Conservation (phyloP, 2,113 vertebrate species). For the Chloebia gouldiae region DNA sequence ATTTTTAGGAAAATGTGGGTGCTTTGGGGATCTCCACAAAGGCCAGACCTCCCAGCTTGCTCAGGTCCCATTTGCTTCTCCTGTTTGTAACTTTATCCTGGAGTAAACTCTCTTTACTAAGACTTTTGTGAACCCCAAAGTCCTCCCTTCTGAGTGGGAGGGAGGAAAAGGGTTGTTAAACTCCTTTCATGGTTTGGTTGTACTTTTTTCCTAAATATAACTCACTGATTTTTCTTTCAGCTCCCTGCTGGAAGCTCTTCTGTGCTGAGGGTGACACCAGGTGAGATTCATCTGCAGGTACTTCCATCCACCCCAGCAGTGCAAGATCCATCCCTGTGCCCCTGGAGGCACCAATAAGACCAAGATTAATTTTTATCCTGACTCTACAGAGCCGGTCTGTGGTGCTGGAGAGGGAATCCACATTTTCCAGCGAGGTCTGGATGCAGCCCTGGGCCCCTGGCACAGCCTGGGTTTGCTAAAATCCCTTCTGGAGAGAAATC, state of each 20-base stretch:
- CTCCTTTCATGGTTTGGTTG: neutral
- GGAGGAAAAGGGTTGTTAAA: neutral
- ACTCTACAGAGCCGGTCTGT: no score
- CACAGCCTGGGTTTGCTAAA: neutral
- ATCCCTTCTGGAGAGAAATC: neutral
- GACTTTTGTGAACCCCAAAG: neutral
- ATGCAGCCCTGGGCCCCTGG: neutral
- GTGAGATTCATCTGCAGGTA: neutral
- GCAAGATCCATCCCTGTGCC: rapidly evolving
- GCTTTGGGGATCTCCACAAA: neutral
- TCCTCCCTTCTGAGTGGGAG: neutral
- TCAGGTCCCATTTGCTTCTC: neutral
- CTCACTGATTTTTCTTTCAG: constrained; percentile 3
- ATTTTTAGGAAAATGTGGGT: neutral
- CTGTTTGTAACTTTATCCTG: neutral
- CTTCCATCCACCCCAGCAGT: neutral
- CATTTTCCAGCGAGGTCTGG: neutral
- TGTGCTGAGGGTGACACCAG: neutral
- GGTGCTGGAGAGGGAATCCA: neutral
- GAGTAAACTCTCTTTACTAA: neutral
- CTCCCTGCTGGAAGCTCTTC: neutral
- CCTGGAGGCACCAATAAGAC: no score
- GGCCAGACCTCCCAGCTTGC: rapidly evolving
- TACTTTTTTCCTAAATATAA: neutral
- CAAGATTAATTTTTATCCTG: no score